Evolutionary conservation across 2,113 vertebrate species (phyloP).

Genomic region (Psettodes erumei): DNA sequence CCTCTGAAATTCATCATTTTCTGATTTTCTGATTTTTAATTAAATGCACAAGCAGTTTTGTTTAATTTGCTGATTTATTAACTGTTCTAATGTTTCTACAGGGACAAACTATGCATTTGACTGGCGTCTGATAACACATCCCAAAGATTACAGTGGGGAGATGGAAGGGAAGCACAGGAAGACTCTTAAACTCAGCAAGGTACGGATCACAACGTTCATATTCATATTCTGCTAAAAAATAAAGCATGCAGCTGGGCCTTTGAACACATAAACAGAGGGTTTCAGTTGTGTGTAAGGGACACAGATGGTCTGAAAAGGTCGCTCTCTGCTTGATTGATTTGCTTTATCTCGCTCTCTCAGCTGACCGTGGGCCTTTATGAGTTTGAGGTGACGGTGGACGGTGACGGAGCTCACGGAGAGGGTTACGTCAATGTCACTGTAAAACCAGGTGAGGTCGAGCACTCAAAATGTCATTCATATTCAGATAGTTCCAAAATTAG

Average conservation of each 20-base stretch:
- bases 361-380: conserved; percentile 95
- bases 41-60: neutral
- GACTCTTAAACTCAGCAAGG: conserved; percentile 93
- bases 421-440: conserved; percentile 97
- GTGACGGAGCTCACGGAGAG: conserved; percentile 88
- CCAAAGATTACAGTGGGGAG: conserved; percentile 93
- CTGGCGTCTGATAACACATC: conserved; percentile 94
- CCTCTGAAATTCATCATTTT: conserved; percentile 10
- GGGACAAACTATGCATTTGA: conserved; percentile 90
- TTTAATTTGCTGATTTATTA: neutral
- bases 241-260: neutral
- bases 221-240: conserved; percentile 6
- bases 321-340: conserved; percentile 5
- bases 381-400: conserved; percentile 90
- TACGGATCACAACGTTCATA: conserved; percentile 57
- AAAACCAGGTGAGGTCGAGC: conserved; percentile 87
- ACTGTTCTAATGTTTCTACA: conserved; percentile 64
- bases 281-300: neutral
- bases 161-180: conserved; percentile 91
- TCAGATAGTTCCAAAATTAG: too few species aligned
- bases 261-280: conserved; percentile 5
- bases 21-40: conserved; percentile 15
- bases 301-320: neutral
- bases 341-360: conserved; percentile 72
- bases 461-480: neutral